Conservation (phyloP, 2,797 vertebrate species). For the Leptodactylus fallax region DNA sequence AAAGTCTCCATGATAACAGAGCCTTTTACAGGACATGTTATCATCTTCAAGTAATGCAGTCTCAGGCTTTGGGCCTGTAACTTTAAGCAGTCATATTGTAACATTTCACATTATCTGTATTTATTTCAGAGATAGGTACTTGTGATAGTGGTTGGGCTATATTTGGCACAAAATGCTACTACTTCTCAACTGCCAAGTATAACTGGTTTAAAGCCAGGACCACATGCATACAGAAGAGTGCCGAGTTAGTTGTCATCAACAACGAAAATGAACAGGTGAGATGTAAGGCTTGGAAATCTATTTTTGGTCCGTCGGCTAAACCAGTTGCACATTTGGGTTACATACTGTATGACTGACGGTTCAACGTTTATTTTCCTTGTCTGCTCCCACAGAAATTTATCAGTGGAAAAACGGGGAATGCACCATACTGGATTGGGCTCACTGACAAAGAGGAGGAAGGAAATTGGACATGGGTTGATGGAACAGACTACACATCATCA, state of each 20-base stretch:
- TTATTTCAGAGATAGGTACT: slow-evolving; percentile 39
- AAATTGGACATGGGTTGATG: slow-evolving; percentile 69
- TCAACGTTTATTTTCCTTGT: neutral
- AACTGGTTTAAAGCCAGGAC: slow-evolving; percentile 64
- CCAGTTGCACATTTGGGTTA: too few relatives aligned
- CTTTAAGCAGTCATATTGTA: too few relatives aligned
- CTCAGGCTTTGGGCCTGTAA: too few relatives aligned
- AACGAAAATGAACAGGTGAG: slow-evolving; percentile 67
- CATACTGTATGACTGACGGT: neutral
- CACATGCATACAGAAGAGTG: slow-evolving; percentile 52
- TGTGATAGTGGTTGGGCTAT: slow-evolving; percentile 65
- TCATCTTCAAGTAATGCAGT: too few relatives aligned
- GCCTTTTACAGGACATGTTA: too few relatives aligned
- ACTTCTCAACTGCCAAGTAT: slow-evolving; percentile 42
- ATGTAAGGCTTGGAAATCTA: neutral
- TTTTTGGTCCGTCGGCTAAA: too few relatives aligned
- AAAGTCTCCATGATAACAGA: too few relatives aligned
- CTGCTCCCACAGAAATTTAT: slow-evolving; percentile 65
- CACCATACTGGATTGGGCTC: slow-evolving; percentile 68
- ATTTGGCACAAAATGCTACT: slow-evolving; percentile 65
- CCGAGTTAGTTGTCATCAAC: slow-evolving; percentile 57
- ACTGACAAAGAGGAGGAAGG: slow-evolving; percentile 57
- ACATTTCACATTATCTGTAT: neutral
- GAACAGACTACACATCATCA: slow-evolving; percentile 58
- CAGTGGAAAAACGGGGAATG: slow-evolving; percentile 54